A percentile compares a stretch with the other conserved stretches of the same genome.
Evolutionary conservation across 2,888 invertebrate genomes (phyloP).

Genomic region (Cyclophora punctaria): DNA sequence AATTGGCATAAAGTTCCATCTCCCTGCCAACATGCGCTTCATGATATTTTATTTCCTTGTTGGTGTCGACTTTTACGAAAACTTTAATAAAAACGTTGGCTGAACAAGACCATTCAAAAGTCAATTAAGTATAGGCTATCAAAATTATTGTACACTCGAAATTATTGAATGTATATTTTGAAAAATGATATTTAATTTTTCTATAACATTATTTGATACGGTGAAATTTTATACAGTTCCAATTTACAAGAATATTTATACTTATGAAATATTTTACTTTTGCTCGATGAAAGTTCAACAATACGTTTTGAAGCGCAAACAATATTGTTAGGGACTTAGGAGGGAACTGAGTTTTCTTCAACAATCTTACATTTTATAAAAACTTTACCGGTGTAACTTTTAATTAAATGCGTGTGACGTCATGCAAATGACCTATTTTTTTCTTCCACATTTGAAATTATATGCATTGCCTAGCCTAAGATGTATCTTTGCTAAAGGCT

Average conservation of each 20-base stretch:
- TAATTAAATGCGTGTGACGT: too few species aligned
- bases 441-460: too few species aligned
- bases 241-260: slow-evolving; percentile 13
- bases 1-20: slow-evolving; percentile 1
- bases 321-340: background rate
- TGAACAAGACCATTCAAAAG: slow-evolving; percentile 51
- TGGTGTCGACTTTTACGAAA: background rate
- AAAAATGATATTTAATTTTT: slow-evolving; percentile 25
- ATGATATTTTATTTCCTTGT: background rate
- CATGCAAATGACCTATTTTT: too few species aligned
- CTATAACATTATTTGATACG: background rate
- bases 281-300: slow-evolving; percentile 4
- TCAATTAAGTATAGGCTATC: slow-evolving; percentile 59
- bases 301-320: background rate
- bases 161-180: slow-evolving; percentile 41
- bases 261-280: slow-evolving; percentile 4
- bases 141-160: slow-evolving; percentile 35
- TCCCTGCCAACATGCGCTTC: slow-evolving; percentile 4
- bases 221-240: slow-evolving; percentile 2
- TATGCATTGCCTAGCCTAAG: background rate
- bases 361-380: too few species aligned
- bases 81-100: slow-evolving; percentile 25
- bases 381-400: too few species aligned
- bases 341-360: too few species aligned
- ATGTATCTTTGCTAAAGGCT: background rate